A percentile compares a stretch with the other conserved stretches of the same genome.
These are phyloP conservation scores for Tragulus kanchil DNA, from an alignment of 2,113 vertebrate genomes.

Conservation along the genomic window DNA sequence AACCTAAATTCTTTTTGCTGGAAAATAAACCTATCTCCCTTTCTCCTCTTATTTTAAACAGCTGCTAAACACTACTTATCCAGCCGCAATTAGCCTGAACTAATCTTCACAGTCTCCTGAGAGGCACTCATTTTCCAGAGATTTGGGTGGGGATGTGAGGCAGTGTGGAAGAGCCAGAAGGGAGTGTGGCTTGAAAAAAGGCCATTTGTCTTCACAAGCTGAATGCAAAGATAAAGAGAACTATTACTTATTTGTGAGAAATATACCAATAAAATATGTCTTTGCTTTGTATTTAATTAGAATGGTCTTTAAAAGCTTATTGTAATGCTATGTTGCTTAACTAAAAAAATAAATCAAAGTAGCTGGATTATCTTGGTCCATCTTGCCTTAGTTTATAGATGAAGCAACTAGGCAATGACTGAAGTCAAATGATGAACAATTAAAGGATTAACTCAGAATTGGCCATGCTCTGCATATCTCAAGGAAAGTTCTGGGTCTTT, in stretches of 20 bases:
- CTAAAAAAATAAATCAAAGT: constrained; percentile 41
- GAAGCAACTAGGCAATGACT: neutral
- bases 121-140: constrained; percentile 57
- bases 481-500: neutral
- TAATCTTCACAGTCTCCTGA: constrained; percentile 68
- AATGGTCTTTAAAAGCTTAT: constrained; percentile 42
- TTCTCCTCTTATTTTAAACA: constrained; percentile 61
- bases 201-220: neutral
- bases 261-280: neutral
- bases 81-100: constrained; percentile 72
- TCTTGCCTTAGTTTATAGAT: neutral
- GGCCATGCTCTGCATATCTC: neutral
- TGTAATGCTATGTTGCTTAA: constrained; percentile 39
- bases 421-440: neutral
- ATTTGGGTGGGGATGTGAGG: constrained; percentile 39
- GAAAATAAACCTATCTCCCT: neutral
- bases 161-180: neutral
- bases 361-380: neutral
- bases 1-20: constrained; percentile 65
- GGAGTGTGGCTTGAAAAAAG: neutral
- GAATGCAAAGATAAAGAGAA: constrained; percentile 35
- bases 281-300: neutral
- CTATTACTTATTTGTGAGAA: constrained; percentile 19
- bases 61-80: constrained; percentile 64
- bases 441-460: neutral